Evolutionary conservation across 2,888 invertebrate genomes (phyloP).

Genomic region (Micoletzkya japonica): DNA sequence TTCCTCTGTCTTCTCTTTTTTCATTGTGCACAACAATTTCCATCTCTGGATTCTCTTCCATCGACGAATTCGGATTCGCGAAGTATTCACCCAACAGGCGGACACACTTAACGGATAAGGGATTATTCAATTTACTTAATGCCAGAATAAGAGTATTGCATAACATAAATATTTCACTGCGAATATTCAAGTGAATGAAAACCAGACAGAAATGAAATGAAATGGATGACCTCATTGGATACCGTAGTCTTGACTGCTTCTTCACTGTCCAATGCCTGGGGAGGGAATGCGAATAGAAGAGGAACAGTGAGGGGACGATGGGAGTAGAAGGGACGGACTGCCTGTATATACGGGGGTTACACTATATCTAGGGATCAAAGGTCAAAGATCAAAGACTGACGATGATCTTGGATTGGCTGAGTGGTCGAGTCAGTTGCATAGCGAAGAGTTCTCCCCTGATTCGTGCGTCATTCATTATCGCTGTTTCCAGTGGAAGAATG

Average conservation of each 20-base stretch:
- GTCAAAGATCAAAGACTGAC: constrained; percentile 1
- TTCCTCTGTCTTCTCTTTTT: constrained; percentile 33
- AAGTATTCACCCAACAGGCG: background rate
- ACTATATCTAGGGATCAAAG: background rate
- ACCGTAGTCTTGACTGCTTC: too few species aligned
- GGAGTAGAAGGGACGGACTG: background rate
- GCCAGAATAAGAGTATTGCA: too few species aligned
- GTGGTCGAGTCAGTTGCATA: background rate
- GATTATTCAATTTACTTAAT: too few species aligned
- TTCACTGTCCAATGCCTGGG: background rate
- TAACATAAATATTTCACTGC: too few species aligned
- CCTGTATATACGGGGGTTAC: background rate
- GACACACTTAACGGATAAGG: background rate
- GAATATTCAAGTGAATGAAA: too few species aligned
- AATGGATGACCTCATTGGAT: too few species aligned
- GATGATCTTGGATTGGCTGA: background rate
- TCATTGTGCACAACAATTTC: background rate
- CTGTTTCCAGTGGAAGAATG: background rate
- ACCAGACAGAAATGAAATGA: too few species aligned
- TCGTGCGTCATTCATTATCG: background rate
- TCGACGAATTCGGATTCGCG: background rate
- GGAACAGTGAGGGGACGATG: constrained; percentile 5
- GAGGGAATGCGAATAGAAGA: constrained; percentile 7
- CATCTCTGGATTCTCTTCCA: background rate
- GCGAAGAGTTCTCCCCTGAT: background rate